These are phyloP conservation scores for Macaria liturata DNA, from an alignment of 2,888 invertebrate genomes.

Conservation along the genomic window DNA sequence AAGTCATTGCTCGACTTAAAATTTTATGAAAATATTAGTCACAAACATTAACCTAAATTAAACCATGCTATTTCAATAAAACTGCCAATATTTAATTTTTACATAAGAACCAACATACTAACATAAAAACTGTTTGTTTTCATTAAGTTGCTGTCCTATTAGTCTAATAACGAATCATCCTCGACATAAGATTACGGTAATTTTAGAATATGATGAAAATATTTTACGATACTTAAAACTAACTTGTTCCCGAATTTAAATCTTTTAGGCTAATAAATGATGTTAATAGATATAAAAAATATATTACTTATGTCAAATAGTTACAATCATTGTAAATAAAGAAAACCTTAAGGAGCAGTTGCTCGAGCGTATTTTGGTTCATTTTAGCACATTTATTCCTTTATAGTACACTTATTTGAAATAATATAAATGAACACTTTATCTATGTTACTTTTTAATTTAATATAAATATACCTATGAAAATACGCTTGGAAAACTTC, in stretches of 20 bases:
- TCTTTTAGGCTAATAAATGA: slow-evolving; percentile 14
- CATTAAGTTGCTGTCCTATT: slow-evolving; percentile 15
- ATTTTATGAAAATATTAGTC: slow-evolving; percentile 31
- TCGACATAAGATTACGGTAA: slow-evolving; percentile 7
- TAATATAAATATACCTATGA: too few relatives aligned
- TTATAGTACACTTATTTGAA: too few relatives aligned
- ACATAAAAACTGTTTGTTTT: slow-evolving; percentile 5
- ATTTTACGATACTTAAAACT: slow-evolving; percentile 11
- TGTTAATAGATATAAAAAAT: slow-evolving; percentile 8
- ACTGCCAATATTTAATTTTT: slow-evolving; percentile 52
- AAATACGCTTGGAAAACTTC: too few relatives aligned
- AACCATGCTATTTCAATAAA: slow-evolving; percentile 44
- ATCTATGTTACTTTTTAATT: too few relatives aligned
- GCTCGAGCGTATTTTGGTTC: too few relatives aligned
- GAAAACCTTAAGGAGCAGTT: too few relatives aligned
- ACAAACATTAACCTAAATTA: slow-evolving; percentile 40
- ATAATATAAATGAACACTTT: too few relatives aligned
- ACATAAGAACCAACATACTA: slow-evolving; percentile 4
- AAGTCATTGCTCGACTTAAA: slow-evolving; percentile 20
- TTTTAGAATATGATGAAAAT: slow-evolving; percentile 2
- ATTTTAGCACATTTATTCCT: too few relatives aligned
- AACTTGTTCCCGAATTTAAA: slow-evolving; percentile 22
- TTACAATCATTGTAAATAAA: slow-evolving; percentile 15
- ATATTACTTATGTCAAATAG: slow-evolving; percentile 8
- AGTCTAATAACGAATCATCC: slow-evolving; percentile 4